Evolutionary conservation across 2,113 vertebrate genomes (phyloP).

Genomic region (Rhombomys opimus): DNA sequence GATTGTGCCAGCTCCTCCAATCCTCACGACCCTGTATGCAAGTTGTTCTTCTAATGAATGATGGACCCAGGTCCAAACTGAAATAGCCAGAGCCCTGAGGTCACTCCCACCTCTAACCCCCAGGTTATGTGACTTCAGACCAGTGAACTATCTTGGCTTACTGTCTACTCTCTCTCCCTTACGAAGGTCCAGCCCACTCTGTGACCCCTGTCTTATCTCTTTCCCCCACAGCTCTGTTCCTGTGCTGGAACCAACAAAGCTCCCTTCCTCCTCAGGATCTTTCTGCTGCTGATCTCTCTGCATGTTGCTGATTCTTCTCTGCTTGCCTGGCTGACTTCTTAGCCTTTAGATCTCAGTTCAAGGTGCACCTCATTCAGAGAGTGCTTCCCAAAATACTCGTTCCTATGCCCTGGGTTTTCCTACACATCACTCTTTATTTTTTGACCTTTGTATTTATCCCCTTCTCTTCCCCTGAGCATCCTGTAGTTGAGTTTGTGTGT

Average conservation of each 20-base stretch:
- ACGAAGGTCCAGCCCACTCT: fast-evolving
- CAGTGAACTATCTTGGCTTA: not conserved
- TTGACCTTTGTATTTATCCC: not conserved
- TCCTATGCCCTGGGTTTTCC: not conserved
- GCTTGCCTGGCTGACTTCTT: not conserved
- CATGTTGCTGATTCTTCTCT: too few species aligned
- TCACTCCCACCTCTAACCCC: not conserved
- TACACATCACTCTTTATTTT: not conserved
- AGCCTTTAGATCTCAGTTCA: not conserved
- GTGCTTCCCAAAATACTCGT: not conserved
- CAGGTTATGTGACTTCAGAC: fast-evolving
- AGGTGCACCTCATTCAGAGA: conserved; percentile 2
- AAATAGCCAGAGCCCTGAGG: not conserved
- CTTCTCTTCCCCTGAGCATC: not conserved
- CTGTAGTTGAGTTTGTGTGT: not conserved
- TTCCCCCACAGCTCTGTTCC: not conserved
- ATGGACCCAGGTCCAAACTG: not conserved
- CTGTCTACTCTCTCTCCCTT: not conserved
- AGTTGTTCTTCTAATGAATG: not conserved
- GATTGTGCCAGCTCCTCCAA: not conserved
- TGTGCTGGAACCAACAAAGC: not conserved
- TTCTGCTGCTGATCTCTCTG: not conserved
- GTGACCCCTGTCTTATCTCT: not conserved
- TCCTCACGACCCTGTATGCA: not conserved
- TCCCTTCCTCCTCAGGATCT: not conserved